These are phyloP conservation scores for Adela reaumurella DNA, from an alignment of 2,888 invertebrate species.

Conservation along the genomic window DNA sequence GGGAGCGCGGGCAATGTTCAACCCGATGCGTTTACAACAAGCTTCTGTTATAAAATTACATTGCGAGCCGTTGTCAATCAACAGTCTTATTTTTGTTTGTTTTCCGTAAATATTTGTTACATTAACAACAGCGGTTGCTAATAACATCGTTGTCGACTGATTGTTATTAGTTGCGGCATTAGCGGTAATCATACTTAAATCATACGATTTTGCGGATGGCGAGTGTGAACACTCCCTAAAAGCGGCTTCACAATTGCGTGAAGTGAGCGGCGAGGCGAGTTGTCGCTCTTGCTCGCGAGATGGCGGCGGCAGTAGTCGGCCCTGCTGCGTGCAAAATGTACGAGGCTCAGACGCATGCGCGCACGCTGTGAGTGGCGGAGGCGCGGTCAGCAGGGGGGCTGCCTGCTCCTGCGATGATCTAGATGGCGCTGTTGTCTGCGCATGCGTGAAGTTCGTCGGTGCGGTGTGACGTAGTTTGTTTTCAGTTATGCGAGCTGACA, in stretches of 20 bases:
- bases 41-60: neutral
- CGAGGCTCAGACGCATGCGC: neutral
- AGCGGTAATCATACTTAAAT: neutral
- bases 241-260: neutral
- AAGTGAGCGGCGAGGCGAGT: neutral
- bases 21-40: neutral
- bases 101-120: neutral
- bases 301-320: neutral
- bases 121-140: neutral
- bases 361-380: neutral
- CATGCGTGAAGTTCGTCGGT: neutral
- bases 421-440: neutral
- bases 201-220: neutral
- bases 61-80: neutral
- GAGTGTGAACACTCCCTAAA: neutral
- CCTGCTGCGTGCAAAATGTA: neutral
- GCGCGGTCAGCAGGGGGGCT: neutral
- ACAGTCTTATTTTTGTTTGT: neutral
- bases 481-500: neutral
- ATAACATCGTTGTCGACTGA: neutral
- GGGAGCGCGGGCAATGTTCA: neutral
- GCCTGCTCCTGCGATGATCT: neutral
- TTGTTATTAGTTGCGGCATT: neutral
- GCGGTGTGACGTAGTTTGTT: neutral
- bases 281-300: neutral